These are phyloP conservation scores for Shinisaurus crocodilurus DNA, from an alignment of 2,113 vertebrate species.

Conservation along the genomic window DNA sequence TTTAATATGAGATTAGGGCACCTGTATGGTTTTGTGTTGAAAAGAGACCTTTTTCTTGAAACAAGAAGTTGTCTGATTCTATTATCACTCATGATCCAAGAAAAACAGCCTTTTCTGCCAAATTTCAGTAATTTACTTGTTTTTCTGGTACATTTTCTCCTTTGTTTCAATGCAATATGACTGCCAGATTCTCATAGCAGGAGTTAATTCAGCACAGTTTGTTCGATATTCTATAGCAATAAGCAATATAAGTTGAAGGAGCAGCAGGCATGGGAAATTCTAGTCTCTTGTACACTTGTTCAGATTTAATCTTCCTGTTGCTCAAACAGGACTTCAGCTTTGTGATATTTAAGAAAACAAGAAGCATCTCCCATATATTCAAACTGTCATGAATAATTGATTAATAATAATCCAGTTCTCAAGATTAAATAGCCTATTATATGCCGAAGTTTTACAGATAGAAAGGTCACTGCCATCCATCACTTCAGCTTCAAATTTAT, in stretches of 20 bases:
- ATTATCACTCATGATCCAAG: not conserved
- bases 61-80: not conserved
- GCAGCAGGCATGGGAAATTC: conserved; percentile 44
- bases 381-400: conserved; percentile 81
- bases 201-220: not conserved
- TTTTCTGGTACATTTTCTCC: not conserved
- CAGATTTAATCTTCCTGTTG: conserved; percentile 73
- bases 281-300: conserved; percentile 68
- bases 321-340: conserved; percentile 70
- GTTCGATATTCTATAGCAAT: conserved; percentile 1
- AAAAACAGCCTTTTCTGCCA: not conserved
- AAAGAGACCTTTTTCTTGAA: not conserved
- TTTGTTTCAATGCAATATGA: not conserved
- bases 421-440: conserved; percentile 75
- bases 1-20: not conserved
- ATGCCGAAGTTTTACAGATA: conserved; percentile 66
- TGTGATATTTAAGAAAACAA: conserved; percentile 77
- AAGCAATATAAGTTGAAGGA: conserved; percentile 15
- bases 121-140: not conserved
- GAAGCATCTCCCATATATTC: conserved; percentile 74
- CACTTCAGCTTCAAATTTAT: conserved; percentile 62
- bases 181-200: not conserved
- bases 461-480: conserved; percentile 72
- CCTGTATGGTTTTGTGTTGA: not conserved
- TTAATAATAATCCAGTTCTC: conserved; percentile 75